These are phyloP conservation scores for Pteruthius melanotis DNA, from an alignment of 2,113 vertebrate species.

Conservation along the genomic window DNA sequence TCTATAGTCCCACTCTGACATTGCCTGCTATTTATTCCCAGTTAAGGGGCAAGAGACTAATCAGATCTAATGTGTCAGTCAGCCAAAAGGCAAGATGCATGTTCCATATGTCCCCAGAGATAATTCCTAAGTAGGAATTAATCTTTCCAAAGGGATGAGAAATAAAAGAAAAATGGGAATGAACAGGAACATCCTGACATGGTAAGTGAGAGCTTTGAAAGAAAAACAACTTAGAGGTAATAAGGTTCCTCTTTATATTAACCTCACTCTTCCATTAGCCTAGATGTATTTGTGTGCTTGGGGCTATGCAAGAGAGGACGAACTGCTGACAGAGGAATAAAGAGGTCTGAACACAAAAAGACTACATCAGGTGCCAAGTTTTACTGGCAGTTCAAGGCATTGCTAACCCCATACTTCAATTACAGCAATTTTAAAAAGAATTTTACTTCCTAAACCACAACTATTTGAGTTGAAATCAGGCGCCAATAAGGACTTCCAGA, in stretches of 20 bases:
- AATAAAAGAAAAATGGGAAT: not conserved
- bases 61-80: not conserved
- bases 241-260: constrained; percentile 6
- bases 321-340: not conserved
- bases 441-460: not conserved
- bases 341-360: not conserved
- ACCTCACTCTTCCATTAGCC: constrained; percentile 6
- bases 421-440: not conserved
- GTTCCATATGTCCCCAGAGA: not conserved
- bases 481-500: not conserved
- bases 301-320: not conserved
- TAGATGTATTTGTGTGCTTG: not conserved
- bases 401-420: not conserved
- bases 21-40: not conserved
- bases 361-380: not conserved
- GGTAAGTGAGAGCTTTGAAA: not conserved
- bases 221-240: not conserved
- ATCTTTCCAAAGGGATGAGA: not conserved
- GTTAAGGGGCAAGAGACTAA: not conserved
- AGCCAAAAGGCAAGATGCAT: not conserved
- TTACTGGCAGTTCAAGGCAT: not conserved
- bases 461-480: not conserved
- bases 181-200: not conserved
- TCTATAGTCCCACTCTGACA: not conserved
- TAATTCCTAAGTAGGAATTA: not conserved